Evolutionary conservation across 2,113 vertebrate species (phyloP).

Genomic region (Cryptomyrus ogoouensis): DNA sequence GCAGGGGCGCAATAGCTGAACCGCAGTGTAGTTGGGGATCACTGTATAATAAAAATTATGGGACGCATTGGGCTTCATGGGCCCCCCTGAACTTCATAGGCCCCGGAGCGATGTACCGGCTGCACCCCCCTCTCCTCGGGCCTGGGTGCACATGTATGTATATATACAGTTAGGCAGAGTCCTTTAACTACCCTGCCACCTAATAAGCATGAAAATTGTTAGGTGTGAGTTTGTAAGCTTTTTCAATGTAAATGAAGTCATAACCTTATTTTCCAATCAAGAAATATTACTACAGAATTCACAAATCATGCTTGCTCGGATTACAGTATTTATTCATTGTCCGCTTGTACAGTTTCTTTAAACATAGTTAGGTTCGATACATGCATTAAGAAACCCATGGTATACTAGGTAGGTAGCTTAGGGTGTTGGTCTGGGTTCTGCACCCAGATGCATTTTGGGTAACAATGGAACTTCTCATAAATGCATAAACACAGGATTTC

Average conservation of each 20-base stretch:
- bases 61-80: too few species aligned
- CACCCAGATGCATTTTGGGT: not conserved
- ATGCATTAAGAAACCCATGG: not conserved
- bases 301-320: not conserved
- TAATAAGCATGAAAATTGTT: not conserved
- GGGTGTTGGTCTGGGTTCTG: not conserved
- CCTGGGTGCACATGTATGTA: not conserved
- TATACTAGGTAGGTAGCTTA: not conserved
- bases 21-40: too few species aligned
- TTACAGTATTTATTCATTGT: conserved; percentile 17
- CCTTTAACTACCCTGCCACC: not conserved
- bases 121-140: too few species aligned
- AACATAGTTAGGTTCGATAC: not conserved
- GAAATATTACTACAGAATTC: not conserved
- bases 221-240: not conserved
- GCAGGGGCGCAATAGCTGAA: too few species aligned
- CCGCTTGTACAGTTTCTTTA: not conserved
- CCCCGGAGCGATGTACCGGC: too few species aligned
- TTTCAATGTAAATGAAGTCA: not conserved
- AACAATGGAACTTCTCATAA: not conserved
- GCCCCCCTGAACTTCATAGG: too few species aligned
- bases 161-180: not conserved
- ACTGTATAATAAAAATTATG: too few species aligned
- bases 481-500: not conserved
- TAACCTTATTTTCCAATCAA: not conserved